Percentiles rank a stretch among this genome's conserved stretches.
These are phyloP conservation scores for Rotaria magnacalcarata DNA, from an alignment of 2,888 invertebrate genomes.

Conservation along the genomic window DNA sequence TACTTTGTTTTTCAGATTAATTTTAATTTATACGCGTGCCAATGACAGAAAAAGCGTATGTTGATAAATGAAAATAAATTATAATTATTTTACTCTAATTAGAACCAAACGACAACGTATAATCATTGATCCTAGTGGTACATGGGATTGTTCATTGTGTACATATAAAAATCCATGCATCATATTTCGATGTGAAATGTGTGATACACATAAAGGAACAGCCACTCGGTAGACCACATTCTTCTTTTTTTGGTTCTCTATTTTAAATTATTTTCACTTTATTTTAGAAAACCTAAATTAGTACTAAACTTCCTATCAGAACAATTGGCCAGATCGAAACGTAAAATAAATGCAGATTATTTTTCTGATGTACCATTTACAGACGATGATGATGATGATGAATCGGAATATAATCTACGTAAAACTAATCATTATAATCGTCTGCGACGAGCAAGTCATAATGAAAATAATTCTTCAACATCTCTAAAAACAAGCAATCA, in stretches of 20 bases:
- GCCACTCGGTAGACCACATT: constrained; percentile 59
- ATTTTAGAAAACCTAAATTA: neutral
- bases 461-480: neutral
- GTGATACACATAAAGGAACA: constrained; percentile 91
- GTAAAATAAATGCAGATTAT: neutral
- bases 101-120: constrained; percentile 35
- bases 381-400: neutral
- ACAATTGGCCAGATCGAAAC: neutral
- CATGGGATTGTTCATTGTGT: constrained; percentile 98
- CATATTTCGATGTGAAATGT: constrained; percentile 99
- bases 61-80: too few relatives aligned
- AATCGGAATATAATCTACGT: neutral
- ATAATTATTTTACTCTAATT: neutral
- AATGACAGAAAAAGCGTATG: neutral
- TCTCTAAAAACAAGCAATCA: neutral
- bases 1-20: too few relatives aligned
- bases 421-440: neutral
- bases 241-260: too few relatives aligned
- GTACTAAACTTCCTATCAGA: neutral
- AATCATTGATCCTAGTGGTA: constrained; percentile 67
- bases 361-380: neutral
- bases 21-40: neutral
- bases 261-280: too few relatives aligned
- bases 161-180: constrained; percentile 93
- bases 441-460: neutral